These are phyloP conservation scores for Larimichthys polyactis DNA, from an alignment of 2,113 vertebrate species.

Conservation along the genomic window DNA sequence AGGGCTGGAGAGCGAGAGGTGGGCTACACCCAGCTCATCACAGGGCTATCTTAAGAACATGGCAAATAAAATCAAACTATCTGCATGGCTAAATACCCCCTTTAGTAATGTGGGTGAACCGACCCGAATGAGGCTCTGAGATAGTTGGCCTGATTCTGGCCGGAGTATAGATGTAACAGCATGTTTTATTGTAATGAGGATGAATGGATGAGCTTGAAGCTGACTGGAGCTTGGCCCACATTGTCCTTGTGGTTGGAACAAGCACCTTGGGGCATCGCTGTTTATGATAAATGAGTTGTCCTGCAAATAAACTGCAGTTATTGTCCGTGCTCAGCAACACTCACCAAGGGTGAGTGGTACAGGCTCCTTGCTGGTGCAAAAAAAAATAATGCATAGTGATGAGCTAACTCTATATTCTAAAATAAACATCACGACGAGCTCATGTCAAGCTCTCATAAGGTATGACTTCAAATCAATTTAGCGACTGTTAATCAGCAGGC, in stretches of 20 bases:
- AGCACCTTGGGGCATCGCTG: constrained; percentile 62
- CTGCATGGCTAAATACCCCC: constrained; percentile 6
- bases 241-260: constrained; percentile 73
- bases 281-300: constrained; percentile 73
- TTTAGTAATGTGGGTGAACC: constrained; percentile 28
- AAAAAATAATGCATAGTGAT: constrained; percentile 35
- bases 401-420: constrained; percentile 12
- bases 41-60: neutral
- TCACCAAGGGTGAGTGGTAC: constrained; percentile 36
- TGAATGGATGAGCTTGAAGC: constrained; percentile 68
- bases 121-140: constrained; percentile 15
- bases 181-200: constrained; percentile 70
- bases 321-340: constrained; percentile 62
- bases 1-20: too few species aligned
- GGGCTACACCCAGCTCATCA: too few species aligned
- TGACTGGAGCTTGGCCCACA: constrained; percentile 66
- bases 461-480: constrained; percentile 32
- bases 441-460: constrained; percentile 20
- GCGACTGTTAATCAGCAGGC: constrained; percentile 28
- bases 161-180: constrained; percentile 33
- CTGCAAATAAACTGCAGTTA: constrained; percentile 76
- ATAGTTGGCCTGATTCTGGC: constrained; percentile 32
- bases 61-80: constrained; percentile 20
- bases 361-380: constrained; percentile 32
- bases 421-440: constrained; percentile 28